Conservation (phyloP, 2,797 vertebrate genomes). For the Anabacerthia variegaticeps region DNA sequence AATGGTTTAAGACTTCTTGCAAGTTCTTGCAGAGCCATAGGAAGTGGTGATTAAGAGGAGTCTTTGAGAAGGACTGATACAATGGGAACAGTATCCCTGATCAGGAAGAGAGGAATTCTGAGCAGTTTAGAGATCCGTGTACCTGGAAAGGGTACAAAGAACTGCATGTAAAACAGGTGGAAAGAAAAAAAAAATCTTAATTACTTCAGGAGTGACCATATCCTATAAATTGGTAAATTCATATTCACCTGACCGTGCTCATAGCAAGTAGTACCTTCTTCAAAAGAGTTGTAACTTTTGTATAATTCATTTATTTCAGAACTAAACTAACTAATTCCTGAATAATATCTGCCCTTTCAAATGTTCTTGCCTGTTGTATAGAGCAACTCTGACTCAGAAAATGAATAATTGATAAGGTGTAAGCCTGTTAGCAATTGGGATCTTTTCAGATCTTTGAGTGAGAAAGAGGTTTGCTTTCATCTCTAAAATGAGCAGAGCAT, state of each 20-base stretch:
- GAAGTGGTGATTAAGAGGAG: background rate
- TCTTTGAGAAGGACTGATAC: background rate
- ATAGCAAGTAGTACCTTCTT: background rate
- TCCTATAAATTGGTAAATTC: background rate
- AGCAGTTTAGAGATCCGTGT: background rate
- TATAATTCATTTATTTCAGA: background rate
- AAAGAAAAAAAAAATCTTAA: background rate
- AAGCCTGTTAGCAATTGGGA: background rate
- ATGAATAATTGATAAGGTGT: background rate
- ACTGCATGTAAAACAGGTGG: background rate
- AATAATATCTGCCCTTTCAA: background rate
- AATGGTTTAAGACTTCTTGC: background rate
- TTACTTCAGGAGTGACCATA: background rate
- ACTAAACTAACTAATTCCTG: background rate
- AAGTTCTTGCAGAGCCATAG: background rate
- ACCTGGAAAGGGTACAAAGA: background rate
- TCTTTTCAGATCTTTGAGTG: background rate
- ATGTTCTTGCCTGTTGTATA: background rate
- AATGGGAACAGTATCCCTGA: background rate
- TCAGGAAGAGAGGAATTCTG: background rate
- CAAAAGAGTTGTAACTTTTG: background rate
- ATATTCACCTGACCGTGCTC: background rate
- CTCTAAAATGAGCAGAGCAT: background rate
- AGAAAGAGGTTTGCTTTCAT: background rate
- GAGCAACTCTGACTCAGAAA: constrained; percentile 14